Percentiles rank a stretch among this genome's conserved stretches.
Conservation (phyloP, 2,888 invertebrate species). For the Gonocerus acuteangulatus region DNA sequence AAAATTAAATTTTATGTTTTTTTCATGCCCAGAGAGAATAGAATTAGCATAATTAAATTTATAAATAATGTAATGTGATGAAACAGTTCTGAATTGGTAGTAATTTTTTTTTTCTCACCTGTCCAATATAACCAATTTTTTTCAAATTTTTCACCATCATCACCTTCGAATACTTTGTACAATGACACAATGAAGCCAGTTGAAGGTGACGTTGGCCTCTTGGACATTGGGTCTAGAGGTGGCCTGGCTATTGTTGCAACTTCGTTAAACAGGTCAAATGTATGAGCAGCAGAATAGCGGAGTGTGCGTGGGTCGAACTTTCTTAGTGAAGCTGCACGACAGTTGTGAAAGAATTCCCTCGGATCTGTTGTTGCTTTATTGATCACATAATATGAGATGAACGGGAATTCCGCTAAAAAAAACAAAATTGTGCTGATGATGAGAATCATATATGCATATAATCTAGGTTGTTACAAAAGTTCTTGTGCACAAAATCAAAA, state of each 20-base stretch:
- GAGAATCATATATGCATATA: neutral
- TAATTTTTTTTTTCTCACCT: too few relatives aligned
- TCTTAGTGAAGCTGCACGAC: constrained; percentile 71
- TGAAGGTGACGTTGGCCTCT: constrained; percentile 68
- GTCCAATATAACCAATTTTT: constrained; percentile 94
- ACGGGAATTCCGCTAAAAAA: constrained; percentile 73
- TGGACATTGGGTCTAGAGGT: constrained; percentile 70
- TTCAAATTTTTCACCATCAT: constrained; percentile 85
- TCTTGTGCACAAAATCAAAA: neutral
- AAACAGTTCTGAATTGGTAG: too few relatives aligned
- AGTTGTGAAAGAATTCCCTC: constrained; percentile 73
- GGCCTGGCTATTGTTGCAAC: constrained; percentile 86
- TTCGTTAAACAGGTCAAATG: constrained; percentile 78
- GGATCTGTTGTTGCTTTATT: constrained; percentile 82
- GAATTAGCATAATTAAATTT: too few relatives aligned
- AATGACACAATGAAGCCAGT: constrained; percentile 89
- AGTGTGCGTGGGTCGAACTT: constrained; percentile 77
- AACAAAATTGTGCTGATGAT: constrained; percentile 6
- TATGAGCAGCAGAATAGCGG: constrained; percentile 79
- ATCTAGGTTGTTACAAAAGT: neutral
- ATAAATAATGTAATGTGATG: too few relatives aligned
- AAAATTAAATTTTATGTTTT: too few relatives aligned
- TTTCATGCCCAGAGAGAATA: too few relatives aligned
- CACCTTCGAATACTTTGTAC: constrained; percentile 90
- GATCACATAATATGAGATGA: constrained; percentile 84